These are phyloP conservation scores for Cremastobaeus sp. DNA, from an alignment of 2,888 invertebrate species.

Conservation along the genomic window DNA sequence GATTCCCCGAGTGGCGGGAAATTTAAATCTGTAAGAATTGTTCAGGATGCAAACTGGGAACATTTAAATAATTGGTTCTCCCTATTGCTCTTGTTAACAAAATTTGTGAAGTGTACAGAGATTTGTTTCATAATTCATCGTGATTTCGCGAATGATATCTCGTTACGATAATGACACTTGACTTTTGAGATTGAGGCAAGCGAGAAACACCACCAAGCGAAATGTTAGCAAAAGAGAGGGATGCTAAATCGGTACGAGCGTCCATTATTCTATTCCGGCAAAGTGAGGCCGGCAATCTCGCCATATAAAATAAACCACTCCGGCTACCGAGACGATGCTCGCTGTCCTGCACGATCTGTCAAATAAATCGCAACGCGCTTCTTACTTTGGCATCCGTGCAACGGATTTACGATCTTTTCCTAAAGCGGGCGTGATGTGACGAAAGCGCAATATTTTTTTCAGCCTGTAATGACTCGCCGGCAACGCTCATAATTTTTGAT, in stretches of 20 bases:
- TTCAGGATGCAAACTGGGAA: background rate
- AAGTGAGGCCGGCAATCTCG: constrained; percentile 75
- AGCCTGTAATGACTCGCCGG: background rate
- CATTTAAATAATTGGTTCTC: background rate
- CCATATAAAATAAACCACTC: constrained; percentile 75
- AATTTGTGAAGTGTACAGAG: constrained; percentile 2
- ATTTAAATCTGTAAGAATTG: no score
- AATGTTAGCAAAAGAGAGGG: constrained; percentile 43
- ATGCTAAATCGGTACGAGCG: constrained; percentile 56
- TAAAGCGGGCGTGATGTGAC: constrained; percentile 38
- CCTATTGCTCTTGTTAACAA: background rate
- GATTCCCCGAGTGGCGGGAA: no score
- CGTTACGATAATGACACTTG: constrained; percentile 65
- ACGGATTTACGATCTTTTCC: constrained; percentile 51
- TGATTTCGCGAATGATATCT: constrained; percentile 47
- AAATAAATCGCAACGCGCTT: constrained; percentile 74
- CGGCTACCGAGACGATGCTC: constrained; percentile 62
- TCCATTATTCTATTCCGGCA: constrained; percentile 76
- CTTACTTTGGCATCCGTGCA: constrained; percentile 63
- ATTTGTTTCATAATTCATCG: constrained; percentile 43
- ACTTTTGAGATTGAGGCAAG: constrained; percentile 65
- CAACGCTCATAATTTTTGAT: no score
- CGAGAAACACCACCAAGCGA: constrained; percentile 26
- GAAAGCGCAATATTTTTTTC: constrained; percentile 8
- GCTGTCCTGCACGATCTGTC: constrained; percentile 72